phyloP scores from a whole-genome alignment of 2,113 vertebrate genomes.

The Austrofundulus limnaeus region DNA sequence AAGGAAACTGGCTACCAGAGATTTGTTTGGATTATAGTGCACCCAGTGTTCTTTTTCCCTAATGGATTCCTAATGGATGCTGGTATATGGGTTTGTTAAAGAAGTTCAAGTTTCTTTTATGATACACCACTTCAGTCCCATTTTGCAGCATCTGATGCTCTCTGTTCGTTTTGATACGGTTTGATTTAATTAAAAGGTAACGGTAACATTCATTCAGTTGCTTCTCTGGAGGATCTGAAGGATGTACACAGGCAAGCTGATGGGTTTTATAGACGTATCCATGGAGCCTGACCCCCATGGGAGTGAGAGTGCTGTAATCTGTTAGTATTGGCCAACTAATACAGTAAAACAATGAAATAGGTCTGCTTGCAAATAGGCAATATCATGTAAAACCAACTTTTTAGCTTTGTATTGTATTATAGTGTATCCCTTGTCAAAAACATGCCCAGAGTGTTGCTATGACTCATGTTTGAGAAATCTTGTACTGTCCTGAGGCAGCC shows the following conservation, averaged over 20 bases:
- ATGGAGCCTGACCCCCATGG: not conserved
- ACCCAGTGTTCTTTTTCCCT: constrained; percentile 3
- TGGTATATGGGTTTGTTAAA: not conserved
- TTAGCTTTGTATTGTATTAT: too few species aligned
- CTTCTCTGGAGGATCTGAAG: not conserved
- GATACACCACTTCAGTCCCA: constrained; percentile 1
- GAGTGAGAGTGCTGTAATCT: not conserved
- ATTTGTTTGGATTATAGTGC: constrained; percentile 4
- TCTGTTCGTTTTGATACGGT: not conserved
- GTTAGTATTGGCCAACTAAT: not conserved
- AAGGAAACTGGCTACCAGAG: not conserved
- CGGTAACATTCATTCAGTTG: not conserved
- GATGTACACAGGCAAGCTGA: constrained; percentile 1
- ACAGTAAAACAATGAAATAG: not conserved
- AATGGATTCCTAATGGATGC: constrained; percentile 19
- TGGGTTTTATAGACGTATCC: not conserved
- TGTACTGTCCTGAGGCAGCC: too few species aligned
- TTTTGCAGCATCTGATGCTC: constrained; percentile 6
- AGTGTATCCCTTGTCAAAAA: too few species aligned
- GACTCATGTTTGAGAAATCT: too few species aligned
- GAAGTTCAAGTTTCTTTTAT: constrained; percentile 9
- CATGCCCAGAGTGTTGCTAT: too few species aligned
- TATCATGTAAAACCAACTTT: too few species aligned
- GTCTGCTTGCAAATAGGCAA: not conserved
- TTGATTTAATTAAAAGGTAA: constrained; percentile 15